Evolutionary conservation across 1,140 invertebrate species (phyloP).

Genomic region (Anoplophora glabripennis): DNA sequence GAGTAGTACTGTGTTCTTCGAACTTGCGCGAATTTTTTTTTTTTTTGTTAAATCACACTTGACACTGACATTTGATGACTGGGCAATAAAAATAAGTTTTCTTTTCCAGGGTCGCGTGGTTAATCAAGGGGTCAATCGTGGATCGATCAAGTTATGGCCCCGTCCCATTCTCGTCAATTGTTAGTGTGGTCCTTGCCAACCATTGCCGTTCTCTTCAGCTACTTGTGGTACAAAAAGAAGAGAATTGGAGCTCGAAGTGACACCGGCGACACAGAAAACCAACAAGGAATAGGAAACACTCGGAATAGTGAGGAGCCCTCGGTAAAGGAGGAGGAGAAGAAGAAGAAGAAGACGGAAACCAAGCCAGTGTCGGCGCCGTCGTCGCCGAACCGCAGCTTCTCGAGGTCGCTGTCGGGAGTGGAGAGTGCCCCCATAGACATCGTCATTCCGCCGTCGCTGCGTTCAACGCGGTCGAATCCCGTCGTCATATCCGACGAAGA

Average conservation of each 20-base stretch:
- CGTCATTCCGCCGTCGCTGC: constrained; percentile 53
- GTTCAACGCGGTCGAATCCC: constrained; percentile 52
- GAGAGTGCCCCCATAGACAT: constrained; percentile 60
- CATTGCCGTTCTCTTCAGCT: constrained; percentile 59
- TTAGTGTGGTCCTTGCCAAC: constrained; percentile 60
- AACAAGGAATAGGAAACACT: constrained; percentile 39
- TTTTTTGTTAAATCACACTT: too few species aligned
- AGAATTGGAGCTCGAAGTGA: constrained; percentile 49
- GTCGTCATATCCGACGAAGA: constrained; percentile 59
- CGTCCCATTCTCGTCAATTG: constrained; percentile 53
- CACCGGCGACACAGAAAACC: constrained; percentile 43
- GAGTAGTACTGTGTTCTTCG: too few species aligned
- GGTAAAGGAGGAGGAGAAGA: constrained; percentile 4
- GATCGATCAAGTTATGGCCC: constrained; percentile 47
- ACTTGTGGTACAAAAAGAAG: constrained; percentile 64
- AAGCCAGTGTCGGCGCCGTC: background rate
- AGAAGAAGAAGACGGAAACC: background rate
- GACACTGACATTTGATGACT: too few species aligned
- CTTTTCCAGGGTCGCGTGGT: constrained; percentile 41
- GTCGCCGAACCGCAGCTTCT: constrained; percentile 20
- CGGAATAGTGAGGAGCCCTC: background rate
- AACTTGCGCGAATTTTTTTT: too few species aligned
- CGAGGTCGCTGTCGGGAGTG: constrained; percentile 47
- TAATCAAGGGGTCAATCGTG: constrained; percentile 42
- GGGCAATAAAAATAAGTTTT: constrained; percentile 1